Base-by-base conservation (phyloP, 2,797 vertebrate species). In the Chiroxiphia lanceolata region DNA sequence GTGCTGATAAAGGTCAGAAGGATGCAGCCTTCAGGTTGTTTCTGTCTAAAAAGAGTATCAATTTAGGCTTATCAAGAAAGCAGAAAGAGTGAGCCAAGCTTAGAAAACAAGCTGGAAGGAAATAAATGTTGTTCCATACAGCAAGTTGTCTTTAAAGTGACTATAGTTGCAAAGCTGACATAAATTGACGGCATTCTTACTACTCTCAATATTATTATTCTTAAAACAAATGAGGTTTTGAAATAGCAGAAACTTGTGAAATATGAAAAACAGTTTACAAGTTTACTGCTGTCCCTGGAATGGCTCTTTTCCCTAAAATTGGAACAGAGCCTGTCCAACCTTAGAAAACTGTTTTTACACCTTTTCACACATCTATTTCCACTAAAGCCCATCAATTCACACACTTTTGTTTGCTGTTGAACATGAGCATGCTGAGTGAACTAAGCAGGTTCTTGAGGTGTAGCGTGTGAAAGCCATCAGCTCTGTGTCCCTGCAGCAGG, bases 351-450 rank as follows among this genome's bases (percentile, higher is more conserved):
- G 13, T 22, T 76, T 83, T 78, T 53, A 50, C 13, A 31, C 4
- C 6, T 59, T 88, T 79, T 70, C 68, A 34, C 14, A 26, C 11
- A 34, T 23, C 44, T 88, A 6, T 59, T 79, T 84, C n/a, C 8
- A n/a, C 12, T 56, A 34, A 48, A 76, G 6, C 4, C 20, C 34
- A 27, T 38, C n/a, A 45, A 12, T 42, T 69, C 48, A 42, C 56
- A 71, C 9, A 38, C 11, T 54, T 40, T 3, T 27, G 3, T 40
- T 51, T 63, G 16, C 5, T 53, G 70, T 40, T 54, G 53, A 6
- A 2, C 1, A 0, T 45, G 11, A 68, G 50, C 20, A n/a, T 16
- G 27, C 33, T 0, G 1, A 79, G 25, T 2, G 1, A 47, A 27
- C n/a, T 26, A 60, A 65, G 29, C 10, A 38, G 26, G 26, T 38